Conservation (phyloP, 53 echinoderm and acorn worm genomes). For the Crossaster papposus region DNA sequence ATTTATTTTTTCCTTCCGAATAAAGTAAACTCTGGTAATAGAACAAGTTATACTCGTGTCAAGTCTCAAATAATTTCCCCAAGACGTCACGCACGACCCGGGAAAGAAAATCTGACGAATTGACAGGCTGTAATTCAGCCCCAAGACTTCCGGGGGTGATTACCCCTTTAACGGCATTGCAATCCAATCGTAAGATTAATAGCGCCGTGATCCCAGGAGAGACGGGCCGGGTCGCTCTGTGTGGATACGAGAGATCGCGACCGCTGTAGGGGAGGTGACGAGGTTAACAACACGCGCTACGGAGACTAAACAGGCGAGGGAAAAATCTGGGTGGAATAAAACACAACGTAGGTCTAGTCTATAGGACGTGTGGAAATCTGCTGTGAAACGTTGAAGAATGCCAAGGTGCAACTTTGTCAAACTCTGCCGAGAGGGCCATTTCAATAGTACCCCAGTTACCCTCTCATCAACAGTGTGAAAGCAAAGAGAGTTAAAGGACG, state of each 20-base stretch:
- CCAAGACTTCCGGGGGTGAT: neutral
- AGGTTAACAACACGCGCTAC: conserved; percentile 37
- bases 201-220: neutral
- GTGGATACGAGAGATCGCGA: conserved; percentile 10
- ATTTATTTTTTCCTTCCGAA: no score
- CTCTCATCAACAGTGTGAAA: no score
- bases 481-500: no score
- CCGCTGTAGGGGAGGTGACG: conserved; percentile 32
- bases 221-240: neutral
- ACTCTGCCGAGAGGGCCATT: neutral
- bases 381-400: neutral
- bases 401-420: neutral
- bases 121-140: neutral
- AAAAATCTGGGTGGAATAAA: neutral
- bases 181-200: neutral
- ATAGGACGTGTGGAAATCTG: neutral
- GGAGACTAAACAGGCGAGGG: conserved; percentile 37
- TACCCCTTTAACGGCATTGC: neutral
- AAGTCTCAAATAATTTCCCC: no score
- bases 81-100: no score
- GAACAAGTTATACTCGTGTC: no score
- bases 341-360: no score
- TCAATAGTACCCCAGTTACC: no score
- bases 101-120: neutral
- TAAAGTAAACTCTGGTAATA: no score